Evolutionary conservation across 2,888 invertebrate genomes (phyloP).

Genomic region (Balanococcus diminutus): DNA sequence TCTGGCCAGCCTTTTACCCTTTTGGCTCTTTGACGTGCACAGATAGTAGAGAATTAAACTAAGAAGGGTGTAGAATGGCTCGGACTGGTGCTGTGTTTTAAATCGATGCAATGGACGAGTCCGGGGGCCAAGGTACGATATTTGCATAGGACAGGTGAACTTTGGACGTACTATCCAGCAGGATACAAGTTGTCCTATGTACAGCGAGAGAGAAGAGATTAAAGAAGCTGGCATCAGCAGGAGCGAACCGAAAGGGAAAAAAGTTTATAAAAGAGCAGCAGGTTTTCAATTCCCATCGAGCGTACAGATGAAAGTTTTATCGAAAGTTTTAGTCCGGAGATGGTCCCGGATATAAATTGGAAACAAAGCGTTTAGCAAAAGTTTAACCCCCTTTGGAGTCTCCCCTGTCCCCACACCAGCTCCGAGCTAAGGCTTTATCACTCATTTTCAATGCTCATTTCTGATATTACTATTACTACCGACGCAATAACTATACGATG

Average conservation of each 20-base stretch:
- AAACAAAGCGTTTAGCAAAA: slow-evolving; percentile 17
- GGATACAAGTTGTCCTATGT: not conserved
- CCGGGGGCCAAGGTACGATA: not conserved
- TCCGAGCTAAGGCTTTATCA: not conserved
- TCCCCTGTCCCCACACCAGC: not conserved
- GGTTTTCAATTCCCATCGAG: slow-evolving; percentile 31
- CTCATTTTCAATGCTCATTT: slow-evolving; percentile 31
- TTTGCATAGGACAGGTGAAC: not conserved
- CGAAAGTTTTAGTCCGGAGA: slow-evolving; percentile 6
- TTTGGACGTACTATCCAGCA: not conserved
- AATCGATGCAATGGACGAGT: not conserved
- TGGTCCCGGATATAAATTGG: slow-evolving; percentile 19
- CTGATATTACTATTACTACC: not conserved
- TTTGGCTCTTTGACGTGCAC: not conserved
- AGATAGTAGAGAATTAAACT: not conserved
- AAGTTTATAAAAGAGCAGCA: slow-evolving; percentile 21
- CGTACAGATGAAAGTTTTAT: slow-evolving; percentile 13
- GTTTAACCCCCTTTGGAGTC: not conserved
- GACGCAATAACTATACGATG: not conserved
- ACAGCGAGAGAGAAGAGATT: not conserved
- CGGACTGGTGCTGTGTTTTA: not conserved
- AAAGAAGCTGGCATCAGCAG: not conserved
- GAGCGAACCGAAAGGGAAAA: not conserved
- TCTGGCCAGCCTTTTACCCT: slow-evolving; percentile 19
- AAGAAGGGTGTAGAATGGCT: not conserved